phyloP scores from a whole-genome alignment of 2,797 vertebrate species.

The Anas acuta region DNA sequence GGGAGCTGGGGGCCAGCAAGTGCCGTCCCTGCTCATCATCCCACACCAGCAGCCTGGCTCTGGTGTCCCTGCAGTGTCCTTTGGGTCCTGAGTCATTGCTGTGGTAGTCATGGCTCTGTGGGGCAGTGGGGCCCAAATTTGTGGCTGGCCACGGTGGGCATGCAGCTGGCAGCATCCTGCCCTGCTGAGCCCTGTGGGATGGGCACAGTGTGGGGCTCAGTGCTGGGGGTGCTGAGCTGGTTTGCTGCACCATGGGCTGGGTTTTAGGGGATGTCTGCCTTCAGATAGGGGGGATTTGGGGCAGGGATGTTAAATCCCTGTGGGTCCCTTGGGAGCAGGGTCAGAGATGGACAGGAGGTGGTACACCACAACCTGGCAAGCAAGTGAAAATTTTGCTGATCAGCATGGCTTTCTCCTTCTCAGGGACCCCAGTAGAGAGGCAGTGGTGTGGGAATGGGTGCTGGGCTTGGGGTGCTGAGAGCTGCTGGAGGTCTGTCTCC shows the following conservation, averaged over 20 bases:
- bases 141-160: background rate
- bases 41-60: too few relatives aligned
- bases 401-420: background rate
- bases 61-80: background rate
- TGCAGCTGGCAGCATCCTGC: rapidly evolving
- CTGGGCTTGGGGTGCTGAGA: background rate
- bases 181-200: rapidly evolving
- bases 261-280: background rate
- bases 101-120: rapidly evolving
- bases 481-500: rapidly evolving
- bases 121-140: rapidly evolving
- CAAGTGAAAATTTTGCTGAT: too few relatives aligned
- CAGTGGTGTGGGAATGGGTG: background rate
- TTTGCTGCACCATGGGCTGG: background rate
- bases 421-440: background rate
- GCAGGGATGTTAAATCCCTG: background rate
- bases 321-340: background rate
- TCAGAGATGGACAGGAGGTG: too few relatives aligned
- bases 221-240: rapidly evolving
- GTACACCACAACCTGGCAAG: too few relatives aligned
- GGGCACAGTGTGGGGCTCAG: rapidly evolving
- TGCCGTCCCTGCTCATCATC: background rate
- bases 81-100: rapidly evolving
- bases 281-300: background rate
- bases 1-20: rapidly evolving